Conservation (phyloP, 2,113 vertebrate species). For the Crocuta crocuta region DNA sequence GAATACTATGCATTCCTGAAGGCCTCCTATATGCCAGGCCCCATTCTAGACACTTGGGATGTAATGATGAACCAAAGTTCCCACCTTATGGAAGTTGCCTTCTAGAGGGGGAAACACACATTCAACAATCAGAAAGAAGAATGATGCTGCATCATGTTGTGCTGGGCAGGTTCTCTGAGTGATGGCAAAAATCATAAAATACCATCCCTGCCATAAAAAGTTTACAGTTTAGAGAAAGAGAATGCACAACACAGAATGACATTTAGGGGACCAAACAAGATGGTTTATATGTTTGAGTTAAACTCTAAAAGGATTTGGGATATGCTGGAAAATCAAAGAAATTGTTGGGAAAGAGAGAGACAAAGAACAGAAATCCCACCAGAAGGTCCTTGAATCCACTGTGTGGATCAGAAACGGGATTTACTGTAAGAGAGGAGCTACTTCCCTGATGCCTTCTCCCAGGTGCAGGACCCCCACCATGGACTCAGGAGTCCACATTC, state of each 20-base stretch:
- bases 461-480: neutral
- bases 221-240: neutral
- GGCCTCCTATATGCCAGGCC: neutral
- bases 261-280: neutral
- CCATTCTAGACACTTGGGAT: neutral
- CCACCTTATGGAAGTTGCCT: neutral
- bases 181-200: neutral
- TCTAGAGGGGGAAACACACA: neutral
- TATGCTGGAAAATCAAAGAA: neutral
- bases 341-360: neutral
- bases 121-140: neutral
- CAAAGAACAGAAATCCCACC: neutral
- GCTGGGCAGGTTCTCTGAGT: neutral
- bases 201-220: neutral
- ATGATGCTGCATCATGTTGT: accelerated
- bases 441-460: neutral
- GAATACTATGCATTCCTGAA: neutral
- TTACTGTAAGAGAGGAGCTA: neutral
- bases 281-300: neutral
- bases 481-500: neutral
- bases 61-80: neutral
- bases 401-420: neutral
- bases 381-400: neutral
- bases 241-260: neutral
- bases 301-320: slow-evolving; percentile 10